phyloP scores from a whole-genome alignment of 2,888 invertebrate genomes.

The Chrysopilus asiliformis region DNA sequence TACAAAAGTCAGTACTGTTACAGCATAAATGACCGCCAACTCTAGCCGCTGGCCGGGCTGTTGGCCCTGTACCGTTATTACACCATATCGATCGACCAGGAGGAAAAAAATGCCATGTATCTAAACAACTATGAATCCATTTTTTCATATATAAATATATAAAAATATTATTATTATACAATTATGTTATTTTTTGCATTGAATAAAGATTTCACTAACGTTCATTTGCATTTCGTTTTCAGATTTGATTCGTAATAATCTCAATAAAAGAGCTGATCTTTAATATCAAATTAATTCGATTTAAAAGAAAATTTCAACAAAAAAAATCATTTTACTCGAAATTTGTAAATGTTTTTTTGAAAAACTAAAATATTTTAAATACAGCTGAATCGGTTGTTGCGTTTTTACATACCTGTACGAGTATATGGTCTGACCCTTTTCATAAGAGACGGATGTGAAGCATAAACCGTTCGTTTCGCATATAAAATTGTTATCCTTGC shows the following conservation, averaged over 20 bases:
- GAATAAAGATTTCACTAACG: slow-evolving; percentile 4
- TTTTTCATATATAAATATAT: slow-evolving; percentile 5
- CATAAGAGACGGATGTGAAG: slow-evolving; percentile 61
- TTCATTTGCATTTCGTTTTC: slow-evolving; percentile 17
- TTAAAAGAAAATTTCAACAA: slow-evolving; percentile 2
- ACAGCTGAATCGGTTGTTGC: too few species aligned
- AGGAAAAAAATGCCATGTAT: slow-evolving; percentile 31
- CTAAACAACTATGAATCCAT: slow-evolving; percentile 25
- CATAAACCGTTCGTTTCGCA: slow-evolving; percentile 85
- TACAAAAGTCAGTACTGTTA: slow-evolving; percentile 32
- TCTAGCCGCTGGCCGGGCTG: slow-evolving; percentile 28
- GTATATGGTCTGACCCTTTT: slow-evolving; percentile 45
- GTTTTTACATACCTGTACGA: slow-evolving; percentile 63
- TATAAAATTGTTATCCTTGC: slow-evolving; percentile 57
- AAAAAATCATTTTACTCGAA: neutral
- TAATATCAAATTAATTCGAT: neutral
- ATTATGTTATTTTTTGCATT: slow-evolving; percentile 9
- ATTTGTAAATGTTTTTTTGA: neutral
- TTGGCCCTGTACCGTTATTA: slow-evolving; percentile 32
- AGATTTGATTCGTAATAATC: too few species aligned
- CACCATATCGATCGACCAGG: slow-evolving; percentile 35
- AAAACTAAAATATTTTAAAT: too few species aligned
- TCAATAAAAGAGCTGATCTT: too few species aligned
- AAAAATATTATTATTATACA: slow-evolving; percentile 7
- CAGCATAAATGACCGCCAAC: slow-evolving; percentile 33